phyloP scores from a whole-genome alignment of 2,888 invertebrate species.

The Trypoxylon attenuatum region DNA sequence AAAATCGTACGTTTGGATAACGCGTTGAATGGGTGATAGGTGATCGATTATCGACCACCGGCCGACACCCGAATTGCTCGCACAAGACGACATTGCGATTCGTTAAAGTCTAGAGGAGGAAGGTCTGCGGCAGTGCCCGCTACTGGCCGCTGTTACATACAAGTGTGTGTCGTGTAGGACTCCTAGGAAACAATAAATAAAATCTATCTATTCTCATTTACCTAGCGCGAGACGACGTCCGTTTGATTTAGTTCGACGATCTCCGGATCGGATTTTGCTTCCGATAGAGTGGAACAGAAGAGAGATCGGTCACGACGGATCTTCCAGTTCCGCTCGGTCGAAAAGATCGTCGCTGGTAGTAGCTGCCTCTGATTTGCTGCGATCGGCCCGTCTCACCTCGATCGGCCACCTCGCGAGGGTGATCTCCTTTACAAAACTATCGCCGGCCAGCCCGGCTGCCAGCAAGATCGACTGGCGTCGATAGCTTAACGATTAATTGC shows the following conservation, averaged over 20 bases:
- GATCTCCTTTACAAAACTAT: conserved; percentile 47
- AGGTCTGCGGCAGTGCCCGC: conserved; percentile 67
- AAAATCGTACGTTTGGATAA: no score
- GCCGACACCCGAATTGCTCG: conserved; percentile 4
- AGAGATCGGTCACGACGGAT: no score
- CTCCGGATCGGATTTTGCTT: no score
- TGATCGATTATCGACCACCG: conserved; percentile 10
- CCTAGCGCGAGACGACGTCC: conserved; percentile 61
- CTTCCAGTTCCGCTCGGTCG: neutral
- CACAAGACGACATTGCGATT: conserved; percentile 39
- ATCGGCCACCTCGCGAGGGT: conserved; percentile 9
- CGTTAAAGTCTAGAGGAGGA: conserved; percentile 52
- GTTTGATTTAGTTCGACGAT: no score
- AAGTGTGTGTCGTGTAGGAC: conserved; percentile 46
- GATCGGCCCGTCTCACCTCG: neutral
- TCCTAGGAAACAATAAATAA: conserved; percentile 73
- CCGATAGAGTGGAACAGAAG: no score
- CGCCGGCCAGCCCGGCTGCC: conserved; percentile 8
- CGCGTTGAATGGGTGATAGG: neutral
- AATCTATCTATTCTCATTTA: conserved; percentile 71
- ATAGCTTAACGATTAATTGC: conserved; percentile 61
- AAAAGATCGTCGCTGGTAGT: neutral
- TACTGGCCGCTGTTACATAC: conserved; percentile 65
- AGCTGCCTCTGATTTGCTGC: neutral
- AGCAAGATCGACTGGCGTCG: conserved; percentile 24